Evolutionary conservation across 2,797 vertebrate species (phyloP), one percentile per base, ranked within the genome.

Genomic region (Taeniopygia guttata): DNA sequence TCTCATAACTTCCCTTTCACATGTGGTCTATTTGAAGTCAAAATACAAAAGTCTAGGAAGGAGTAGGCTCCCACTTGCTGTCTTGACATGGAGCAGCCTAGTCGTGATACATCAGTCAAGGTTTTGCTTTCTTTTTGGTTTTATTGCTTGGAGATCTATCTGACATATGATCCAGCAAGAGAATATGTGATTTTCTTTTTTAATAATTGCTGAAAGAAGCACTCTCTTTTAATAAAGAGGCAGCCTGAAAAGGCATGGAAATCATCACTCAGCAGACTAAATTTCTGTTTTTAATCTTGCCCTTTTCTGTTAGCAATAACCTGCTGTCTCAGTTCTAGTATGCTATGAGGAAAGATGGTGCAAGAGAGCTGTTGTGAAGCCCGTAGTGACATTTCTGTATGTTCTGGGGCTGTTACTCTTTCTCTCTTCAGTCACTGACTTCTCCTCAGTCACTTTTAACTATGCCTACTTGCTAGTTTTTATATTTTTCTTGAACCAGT

Each of bases 21-120:
- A 90, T 90, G 76, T 95, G 83, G 80, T 95, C 94, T 96, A 84
- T 95, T 93, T 96, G 94, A 95, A 96, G 90, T 95, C 86, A 89
- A 94, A 93, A 94, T 81, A 89, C 54, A 40, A 16, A 90, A 87
- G 79, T 92, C 82, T 76, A 94, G 63, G 77, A 94, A 91, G 49
- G 30, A 88, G 29, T 43, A 90, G 83, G 62, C 74, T 96, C 48
- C 59, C 49, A 30, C 40, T 95, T 76, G 67, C 34, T 87, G 45
- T 88, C 74, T 79, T 92, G 80, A 88, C 45, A 0, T 82, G 36
- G 79, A 54, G 23, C 52, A 60, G 42, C 49, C 32, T 80, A 42
- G 68, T 84, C 6, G 5, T 87, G 46, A 63, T 89, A 70, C 59
- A 51, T 84, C 22, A 29, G 36, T 86, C 56, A 54, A 59, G 67